Conservation (phyloP, 2,888 invertebrate genomes). For the Lumbricus terrestris region DNA sequence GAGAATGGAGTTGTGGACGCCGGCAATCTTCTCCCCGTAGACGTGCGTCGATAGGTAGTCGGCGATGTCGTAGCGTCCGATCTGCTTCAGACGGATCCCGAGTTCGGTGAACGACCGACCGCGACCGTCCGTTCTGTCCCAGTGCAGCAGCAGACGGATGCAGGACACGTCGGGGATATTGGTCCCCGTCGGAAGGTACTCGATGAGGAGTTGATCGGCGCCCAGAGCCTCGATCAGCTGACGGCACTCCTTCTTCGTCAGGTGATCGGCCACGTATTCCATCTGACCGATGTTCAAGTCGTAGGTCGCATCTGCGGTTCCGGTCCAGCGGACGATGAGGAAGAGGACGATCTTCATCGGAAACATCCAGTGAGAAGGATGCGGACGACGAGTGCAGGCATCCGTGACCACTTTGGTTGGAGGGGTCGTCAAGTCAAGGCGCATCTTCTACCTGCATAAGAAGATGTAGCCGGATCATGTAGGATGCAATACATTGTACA, state of each 20-base stretch:
- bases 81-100: slow-evolving; percentile 18
- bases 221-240: slow-evolving; percentile 6
- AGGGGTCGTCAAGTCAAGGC: not conserved
- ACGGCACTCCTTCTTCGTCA: slow-evolving; percentile 17
- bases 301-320: slow-evolving; percentile 7
- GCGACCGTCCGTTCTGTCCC: slow-evolving; percentile 12
- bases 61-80: slow-evolving; percentile 15
- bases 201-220: not conserved
- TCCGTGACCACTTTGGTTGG: not conserved
- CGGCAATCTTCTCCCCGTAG: not conserved
- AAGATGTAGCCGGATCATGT: not conserved
- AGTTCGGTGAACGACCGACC: slow-evolving; percentile 11
- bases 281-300: slow-evolving; percentile 20
- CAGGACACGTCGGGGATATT: not conserved
- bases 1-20: not conserved
- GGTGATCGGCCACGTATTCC: slow-evolving; percentile 21
- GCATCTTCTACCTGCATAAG: not conserved
- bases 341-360: slow-evolving; percentile 10
- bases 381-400: not conserved
- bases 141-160: slow-evolving; percentile 8
- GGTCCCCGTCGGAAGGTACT: not conserved
- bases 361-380: not conserved
- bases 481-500: too few species aligned
- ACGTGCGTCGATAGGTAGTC: not conserved
- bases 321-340: not conserved